Base-by-base conservation (phyloP, 2,888 invertebrate genomes). In the Cataglyphis albicans region DNA sequence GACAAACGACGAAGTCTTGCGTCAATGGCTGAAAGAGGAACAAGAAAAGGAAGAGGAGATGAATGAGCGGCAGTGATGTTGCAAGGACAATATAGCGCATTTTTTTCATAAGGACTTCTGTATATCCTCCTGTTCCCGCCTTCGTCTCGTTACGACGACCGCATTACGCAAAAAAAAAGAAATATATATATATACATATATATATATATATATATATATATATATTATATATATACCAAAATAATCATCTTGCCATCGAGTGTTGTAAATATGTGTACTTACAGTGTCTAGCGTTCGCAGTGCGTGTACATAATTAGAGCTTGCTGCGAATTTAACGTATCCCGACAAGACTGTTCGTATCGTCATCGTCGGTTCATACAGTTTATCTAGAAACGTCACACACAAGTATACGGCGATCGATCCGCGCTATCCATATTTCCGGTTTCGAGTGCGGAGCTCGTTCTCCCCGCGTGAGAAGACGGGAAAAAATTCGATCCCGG, bases 241-340 rank as follows among this genome's bases (percentile, higher is more conserved):
- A 89, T 84, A 84, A 90, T 87, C 84, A 84, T 90, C 93, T 93
- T 93, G 92, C 91, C 91, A 91, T 92, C 92, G 91, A 93, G 94
- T 94, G 94, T 94, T 94, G 94, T 94, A 94, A 94, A 94, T 94
- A 94, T 93, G 92, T 94, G 94, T 94, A 94, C 94, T 94, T 94
- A 94, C 94, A 94, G 94, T 94, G 93, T 93, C 92, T 93, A 94
- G 92, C 92, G 92, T 92, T 92, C 91, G 92, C 90, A 90, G 93
- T 93, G 93, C 93, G 93, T 94, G 94, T 94, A 94, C 91, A 94
- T 92, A 89, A 88, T 84, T 89, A 90, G 88, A 89, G 82, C 88
- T 90, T 89, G 63, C 81, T 81, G 73, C 81, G 81, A 57, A 74
- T 81, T 35, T 35, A 80, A 80, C 35, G 59, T 65, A 44, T 76